Conservation (phyloP, 2,797 vertebrate species). For the Okamejei kenojei region DNA sequence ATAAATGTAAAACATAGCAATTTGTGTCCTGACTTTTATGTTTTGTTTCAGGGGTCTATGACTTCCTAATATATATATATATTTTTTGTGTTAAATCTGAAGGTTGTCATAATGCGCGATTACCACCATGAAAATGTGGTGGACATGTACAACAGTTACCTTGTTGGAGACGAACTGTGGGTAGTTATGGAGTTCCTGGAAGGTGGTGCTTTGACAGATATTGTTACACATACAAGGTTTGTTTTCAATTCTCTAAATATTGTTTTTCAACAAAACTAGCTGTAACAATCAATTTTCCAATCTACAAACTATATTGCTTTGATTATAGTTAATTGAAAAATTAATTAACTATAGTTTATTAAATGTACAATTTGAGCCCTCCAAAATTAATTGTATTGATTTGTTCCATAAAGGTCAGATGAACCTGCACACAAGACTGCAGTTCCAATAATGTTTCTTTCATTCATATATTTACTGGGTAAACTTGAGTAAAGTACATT, state of each 20-base stretch:
- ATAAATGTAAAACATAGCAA: background rate
- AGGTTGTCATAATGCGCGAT: conserved; percentile 85
- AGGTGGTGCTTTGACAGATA: conserved; percentile 79
- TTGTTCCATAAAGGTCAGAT: background rate
- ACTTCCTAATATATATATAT: background rate
- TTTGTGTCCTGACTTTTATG: background rate
- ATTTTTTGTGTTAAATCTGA: background rate
- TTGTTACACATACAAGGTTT: conserved; percentile 78
- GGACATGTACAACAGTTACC: conserved; percentile 84
- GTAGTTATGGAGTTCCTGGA: conserved; percentile 85
- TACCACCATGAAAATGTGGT: conserved; percentile 84
- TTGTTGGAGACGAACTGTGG: conserved; percentile 77
- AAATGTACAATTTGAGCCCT: background rate
- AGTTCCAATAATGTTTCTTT: background rate
- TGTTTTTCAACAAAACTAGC: background rate
- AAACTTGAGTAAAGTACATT: background rate
- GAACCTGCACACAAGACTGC: background rate
- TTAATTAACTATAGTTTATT: background rate
- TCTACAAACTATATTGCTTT: background rate
- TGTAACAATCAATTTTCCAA: background rate
- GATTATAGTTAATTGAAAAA: background rate
- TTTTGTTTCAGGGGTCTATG: background rate
- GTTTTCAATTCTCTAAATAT: conserved; percentile 27
- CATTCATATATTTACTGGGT: background rate
- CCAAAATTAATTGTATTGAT: background rate